These are phyloP conservation scores for Protosalanx chinensis DNA, from an alignment of 2,797 vertebrate genomes.

Conservation along the genomic window DNA sequence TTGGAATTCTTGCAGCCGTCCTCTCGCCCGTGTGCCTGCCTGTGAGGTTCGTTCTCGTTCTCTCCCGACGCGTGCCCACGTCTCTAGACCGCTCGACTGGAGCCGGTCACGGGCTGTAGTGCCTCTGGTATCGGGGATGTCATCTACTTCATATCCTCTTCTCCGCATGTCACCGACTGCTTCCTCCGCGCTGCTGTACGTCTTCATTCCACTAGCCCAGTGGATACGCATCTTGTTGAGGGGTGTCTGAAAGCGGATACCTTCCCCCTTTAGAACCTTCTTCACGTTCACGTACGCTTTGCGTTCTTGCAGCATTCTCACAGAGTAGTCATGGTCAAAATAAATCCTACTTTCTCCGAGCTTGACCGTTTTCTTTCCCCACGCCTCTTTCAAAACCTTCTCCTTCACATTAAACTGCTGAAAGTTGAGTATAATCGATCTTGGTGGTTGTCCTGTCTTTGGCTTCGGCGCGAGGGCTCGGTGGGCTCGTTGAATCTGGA, in stretches of 20 bases:
- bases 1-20: no score
- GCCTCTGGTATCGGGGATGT: no score
- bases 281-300: neutral
- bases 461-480: neutral
- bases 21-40: neutral
- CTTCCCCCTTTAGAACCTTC: constrained; percentile 9
- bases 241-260: constrained; percentile 16
- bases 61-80: no score
- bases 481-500: constrained; percentile 17
- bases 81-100: no score
- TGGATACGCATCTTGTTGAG: neutral
- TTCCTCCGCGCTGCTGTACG: neutral
- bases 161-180: constrained; percentile 8
- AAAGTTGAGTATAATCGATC: constrained; percentile 13
- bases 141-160: neutral
- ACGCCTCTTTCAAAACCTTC: constrained; percentile 10
- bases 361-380: constrained; percentile 12
- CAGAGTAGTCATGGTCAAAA: constrained; percentile 8
- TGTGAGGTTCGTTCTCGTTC: neutral
- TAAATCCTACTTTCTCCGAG: constrained; percentile 4
- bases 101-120: neutral
- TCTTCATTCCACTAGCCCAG: neutral
- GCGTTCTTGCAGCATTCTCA: neutral
- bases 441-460: constrained; percentile 3
- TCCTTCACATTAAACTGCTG: constrained; percentile 17